Evolutionary conservation across 2,888 invertebrate species (phyloP).

Genomic region (Busseola fusca): DNA sequence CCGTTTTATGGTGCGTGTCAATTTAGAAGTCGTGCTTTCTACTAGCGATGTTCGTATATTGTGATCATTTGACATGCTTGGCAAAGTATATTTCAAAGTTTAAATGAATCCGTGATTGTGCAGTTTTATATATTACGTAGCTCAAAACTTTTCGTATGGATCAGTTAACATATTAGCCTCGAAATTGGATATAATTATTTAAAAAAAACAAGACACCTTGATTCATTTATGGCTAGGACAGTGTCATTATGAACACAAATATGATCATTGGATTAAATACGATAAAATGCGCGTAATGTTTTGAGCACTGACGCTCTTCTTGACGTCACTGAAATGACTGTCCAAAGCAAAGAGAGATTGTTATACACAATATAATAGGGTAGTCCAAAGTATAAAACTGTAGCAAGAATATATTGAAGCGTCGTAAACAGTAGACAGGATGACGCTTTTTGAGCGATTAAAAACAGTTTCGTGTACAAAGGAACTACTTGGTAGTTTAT

Average conservation of each 20-base stretch:
- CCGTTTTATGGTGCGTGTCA: constrained; percentile 54
- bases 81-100: constrained; percentile 9
- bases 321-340: constrained; percentile 27
- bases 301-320: constrained; percentile 11
- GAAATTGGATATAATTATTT: neutral
- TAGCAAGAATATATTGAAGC: constrained; percentile 21
- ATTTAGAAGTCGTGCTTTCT: constrained; percentile 53
- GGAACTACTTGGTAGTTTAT: neutral
- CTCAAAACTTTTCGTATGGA: neutral
- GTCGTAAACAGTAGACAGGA: constrained; percentile 15
- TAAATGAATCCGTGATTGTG: constrained; percentile 6
- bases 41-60: constrained; percentile 26
- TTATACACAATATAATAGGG: too few relatives aligned
- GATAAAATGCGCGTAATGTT: constrained; percentile 13
- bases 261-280: constrained; percentile 23
- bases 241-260: neutral
- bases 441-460: constrained; percentile 10
- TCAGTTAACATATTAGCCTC: neutral
- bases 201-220: neutral
- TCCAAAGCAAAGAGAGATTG: too few relatives aligned
- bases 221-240: neutral
- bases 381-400: constrained; percentile 23
- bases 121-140: neutral
- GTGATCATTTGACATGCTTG: constrained; percentile 8
- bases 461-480: constrained; percentile 13